These are phyloP conservation scores for Diarsia brunnea DNA, from an alignment of 2,888 invertebrate genomes.

Conservation along the genomic window DNA sequence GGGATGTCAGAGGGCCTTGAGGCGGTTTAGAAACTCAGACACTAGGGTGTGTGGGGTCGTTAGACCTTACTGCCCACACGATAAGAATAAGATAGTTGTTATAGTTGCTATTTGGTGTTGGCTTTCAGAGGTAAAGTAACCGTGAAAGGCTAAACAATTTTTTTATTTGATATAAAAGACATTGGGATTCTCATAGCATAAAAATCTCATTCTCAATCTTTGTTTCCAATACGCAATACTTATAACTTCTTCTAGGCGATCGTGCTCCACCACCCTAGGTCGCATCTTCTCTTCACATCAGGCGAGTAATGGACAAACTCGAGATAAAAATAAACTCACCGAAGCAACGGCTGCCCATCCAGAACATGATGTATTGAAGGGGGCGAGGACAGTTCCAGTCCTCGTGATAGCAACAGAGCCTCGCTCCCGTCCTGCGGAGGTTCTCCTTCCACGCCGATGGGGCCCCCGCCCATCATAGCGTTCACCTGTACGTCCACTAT, in stretches of 20 bases:
- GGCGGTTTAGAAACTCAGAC: too few relatives aligned
- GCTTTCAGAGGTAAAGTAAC: neutral
- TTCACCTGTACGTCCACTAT: slow-evolving; percentile 81
- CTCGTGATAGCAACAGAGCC: slow-evolving; percentile 95
- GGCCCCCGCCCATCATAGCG: slow-evolving; percentile 72
- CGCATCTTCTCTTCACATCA: too few relatives aligned
- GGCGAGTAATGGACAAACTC: too few relatives aligned
- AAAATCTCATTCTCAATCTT: neutral
- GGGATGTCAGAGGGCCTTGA: too few relatives aligned
- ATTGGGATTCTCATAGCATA: neutral
- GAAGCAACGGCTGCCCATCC: slow-evolving; percentile 92
- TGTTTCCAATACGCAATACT: slow-evolving; percentile 10
- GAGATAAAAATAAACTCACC: slow-evolving; percentile 73
- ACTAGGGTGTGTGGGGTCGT: too few relatives aligned
- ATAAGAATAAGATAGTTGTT: too few relatives aligned
- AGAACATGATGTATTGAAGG: slow-evolving; percentile 97
- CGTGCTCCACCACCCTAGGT: too few relatives aligned
- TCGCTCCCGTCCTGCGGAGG: slow-evolving; percentile 87
- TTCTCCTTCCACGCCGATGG: slow-evolving; percentile 71
- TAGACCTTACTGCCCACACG: too few relatives aligned
- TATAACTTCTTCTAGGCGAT: too few relatives aligned
- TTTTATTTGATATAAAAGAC: neutral
- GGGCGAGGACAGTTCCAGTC: slow-evolving; percentile 96
- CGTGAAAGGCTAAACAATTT: neutral
- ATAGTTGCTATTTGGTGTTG: too few relatives aligned